Conservation (phyloP, 2,113 vertebrate species). For the Osmerus mordax region DNA sequence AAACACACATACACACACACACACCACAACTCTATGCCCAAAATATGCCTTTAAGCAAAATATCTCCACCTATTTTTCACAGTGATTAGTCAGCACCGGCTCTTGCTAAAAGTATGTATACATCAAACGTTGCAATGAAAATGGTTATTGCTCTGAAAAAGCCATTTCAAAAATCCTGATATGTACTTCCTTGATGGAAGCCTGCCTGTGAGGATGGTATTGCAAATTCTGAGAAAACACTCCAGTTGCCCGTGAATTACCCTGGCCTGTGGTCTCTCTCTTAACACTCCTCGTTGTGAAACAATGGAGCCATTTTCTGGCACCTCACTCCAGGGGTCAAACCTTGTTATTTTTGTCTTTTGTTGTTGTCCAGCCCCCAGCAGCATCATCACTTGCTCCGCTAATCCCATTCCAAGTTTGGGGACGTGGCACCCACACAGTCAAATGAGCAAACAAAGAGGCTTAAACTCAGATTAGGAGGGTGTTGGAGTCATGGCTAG, state of each 20-base stretch:
- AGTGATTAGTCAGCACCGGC: slow-evolving; percentile 51
- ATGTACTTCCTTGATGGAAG: slow-evolving; percentile 11
- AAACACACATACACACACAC: slow-evolving; percentile 35
- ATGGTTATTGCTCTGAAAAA: slow-evolving; percentile 43
- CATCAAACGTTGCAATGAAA: slow-evolving; percentile 60
- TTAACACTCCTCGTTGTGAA: no score
- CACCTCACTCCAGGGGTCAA: not conserved
- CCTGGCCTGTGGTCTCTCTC: not conserved
- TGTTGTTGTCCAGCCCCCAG: slow-evolving; percentile 13
- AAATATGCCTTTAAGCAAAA: slow-evolving; percentile 47
- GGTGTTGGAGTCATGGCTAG: slow-evolving; percentile 18
- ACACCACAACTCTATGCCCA: slow-evolving; percentile 29
- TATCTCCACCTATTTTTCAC: slow-evolving; percentile 57
- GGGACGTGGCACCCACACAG: slow-evolving; percentile 59
- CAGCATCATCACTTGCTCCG: slow-evolving; percentile 46
- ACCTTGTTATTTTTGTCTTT: not conserved
- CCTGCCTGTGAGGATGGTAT: not conserved
- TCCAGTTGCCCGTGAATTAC: slow-evolving; percentile 26
- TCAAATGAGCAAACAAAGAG: slow-evolving; percentile 70
- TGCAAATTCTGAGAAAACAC: slow-evolving; percentile 6
- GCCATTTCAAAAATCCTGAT: slow-evolving; percentile 32
- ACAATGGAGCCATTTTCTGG: no score
- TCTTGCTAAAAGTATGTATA: slow-evolving; percentile 50
- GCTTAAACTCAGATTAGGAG: slow-evolving; percentile 59
- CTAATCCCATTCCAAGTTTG: slow-evolving; percentile 52